Evolutionary conservation across 2,797 vertebrate species (phyloP).

Genomic region (Pelochelys cantorii): DNA sequence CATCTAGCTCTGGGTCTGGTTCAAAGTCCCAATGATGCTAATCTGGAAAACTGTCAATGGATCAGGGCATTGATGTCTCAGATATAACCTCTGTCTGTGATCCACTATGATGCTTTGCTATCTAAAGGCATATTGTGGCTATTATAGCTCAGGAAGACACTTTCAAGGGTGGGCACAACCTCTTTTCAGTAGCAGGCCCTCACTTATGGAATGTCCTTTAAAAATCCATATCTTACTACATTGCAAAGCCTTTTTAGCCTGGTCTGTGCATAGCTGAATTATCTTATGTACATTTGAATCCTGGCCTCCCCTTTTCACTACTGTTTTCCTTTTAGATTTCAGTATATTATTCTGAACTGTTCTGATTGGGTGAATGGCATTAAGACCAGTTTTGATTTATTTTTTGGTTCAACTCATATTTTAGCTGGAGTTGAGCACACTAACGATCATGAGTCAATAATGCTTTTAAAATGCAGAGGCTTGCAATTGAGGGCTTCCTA

Average conservation of each 20-base stretch:
- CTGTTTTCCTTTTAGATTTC: background rate
- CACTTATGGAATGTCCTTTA: fast-evolving
- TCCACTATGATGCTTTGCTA: background rate
- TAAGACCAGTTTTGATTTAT: background rate
- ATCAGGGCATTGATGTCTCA: background rate
- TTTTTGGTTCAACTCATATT: background rate
- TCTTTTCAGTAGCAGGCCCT: background rate
- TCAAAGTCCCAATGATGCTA: background rate
- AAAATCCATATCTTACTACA: background rate
- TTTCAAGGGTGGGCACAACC: background rate
- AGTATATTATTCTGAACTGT: background rate
- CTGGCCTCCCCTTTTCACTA: fast-evolving
- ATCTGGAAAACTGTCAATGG: background rate
- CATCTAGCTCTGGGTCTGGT: background rate
- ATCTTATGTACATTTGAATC: fast-evolving
- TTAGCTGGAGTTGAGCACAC: background rate
- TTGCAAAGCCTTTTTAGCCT: background rate
- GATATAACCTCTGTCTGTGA: background rate
- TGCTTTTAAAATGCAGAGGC: background rate
- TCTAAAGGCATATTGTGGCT: background rate
- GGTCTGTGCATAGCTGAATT: background rate
- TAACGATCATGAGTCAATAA: background rate
- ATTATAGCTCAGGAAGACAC: background rate
- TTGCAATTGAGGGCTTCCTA: background rate
- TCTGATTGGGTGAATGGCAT: background rate